Evolutionary conservation across 1,140 invertebrate species (phyloP), one percentile per base, ranked within the genome.

Genomic region (Diabrotica virgifera): DNA sequence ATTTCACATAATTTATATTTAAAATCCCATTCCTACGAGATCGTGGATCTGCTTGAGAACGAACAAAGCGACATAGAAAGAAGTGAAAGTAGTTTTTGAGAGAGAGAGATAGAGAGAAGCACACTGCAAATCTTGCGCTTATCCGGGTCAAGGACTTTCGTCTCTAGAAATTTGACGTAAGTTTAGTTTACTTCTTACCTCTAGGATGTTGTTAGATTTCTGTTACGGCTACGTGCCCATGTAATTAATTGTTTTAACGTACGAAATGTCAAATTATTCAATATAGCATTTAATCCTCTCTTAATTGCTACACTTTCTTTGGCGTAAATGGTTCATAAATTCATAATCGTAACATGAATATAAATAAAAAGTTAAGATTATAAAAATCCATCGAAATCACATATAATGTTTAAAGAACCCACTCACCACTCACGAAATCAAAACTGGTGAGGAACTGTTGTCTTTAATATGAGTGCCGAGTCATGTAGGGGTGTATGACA

Each of bases 71-170:
- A 12, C 40, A 52, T 46, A 59, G 56, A 64, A 64, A 64, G 63
- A 64, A 64, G 63, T 64, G 63, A 64, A 64, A 64, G 63, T 64
- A 5, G 63, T 36, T 40, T 63, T 36, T 37, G 62, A 40, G 24
- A 56, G n/a, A n/a, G n/a, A n/a, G n/a, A n/a, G n/a, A n/a, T n/a
- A n/a, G 62, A 40, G 24, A 56, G 50, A 59, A 46, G 58, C 58
- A 35, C 50, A 52, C 24, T 52, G 63, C 63, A 64, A 52, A 64
- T 58, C 56, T 52, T 13, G 12, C 12, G 11, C 24, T 9, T 36
- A 64, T 64, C 63, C 63, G 63, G 63, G 63, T 64, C 63, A 64
- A 64, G 63, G 63, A 55, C 62, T 63, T 63, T 11, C 6, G 13
- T 24, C 9, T 14, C n/a, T 14, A 36, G 53, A 46, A 46, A 36